phyloP scores from a whole-genome alignment of 2,113 vertebrate genomes.

The Pungitius pungitius region DNA sequence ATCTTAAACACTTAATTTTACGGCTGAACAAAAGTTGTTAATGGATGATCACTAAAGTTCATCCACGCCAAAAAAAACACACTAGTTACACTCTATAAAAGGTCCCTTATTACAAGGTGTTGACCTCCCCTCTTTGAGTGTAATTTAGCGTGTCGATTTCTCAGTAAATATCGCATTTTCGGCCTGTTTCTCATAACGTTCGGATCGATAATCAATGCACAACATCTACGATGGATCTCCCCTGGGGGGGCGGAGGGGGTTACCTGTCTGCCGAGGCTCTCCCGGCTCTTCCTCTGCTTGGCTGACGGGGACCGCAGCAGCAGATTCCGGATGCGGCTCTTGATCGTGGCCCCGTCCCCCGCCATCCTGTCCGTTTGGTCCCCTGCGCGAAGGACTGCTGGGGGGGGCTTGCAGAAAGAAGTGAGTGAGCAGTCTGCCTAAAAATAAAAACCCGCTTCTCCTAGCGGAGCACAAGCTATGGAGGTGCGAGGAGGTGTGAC shows the following conservation, averaged over 20 bases:
- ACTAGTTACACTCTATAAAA: neutral
- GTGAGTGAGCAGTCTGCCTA: neutral
- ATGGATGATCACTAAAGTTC: neutral
- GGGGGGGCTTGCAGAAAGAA: neutral
- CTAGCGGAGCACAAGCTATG: neutral
- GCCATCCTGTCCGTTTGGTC: slow-evolving; percentile 42
- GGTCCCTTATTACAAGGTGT: too few relatives aligned
- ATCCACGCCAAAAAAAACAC: neutral
- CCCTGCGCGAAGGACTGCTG: neutral
- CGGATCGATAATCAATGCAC: neutral
- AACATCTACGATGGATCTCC: neutral
- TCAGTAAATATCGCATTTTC: neutral
- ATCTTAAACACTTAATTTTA: neutral
- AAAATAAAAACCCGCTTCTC: slow-evolving; percentile 4
- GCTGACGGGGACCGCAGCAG: slow-evolving; percentile 71
- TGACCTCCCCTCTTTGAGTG: neutral
- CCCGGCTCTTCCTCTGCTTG: slow-evolving; percentile 58
- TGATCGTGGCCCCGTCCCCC: slow-evolving; percentile 70
- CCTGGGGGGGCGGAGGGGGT: too few relatives aligned
- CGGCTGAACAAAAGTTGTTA: neutral
- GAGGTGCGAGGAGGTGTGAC: too few relatives aligned
- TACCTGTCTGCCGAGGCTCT: slow-evolving; percentile 63
- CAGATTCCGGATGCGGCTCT: slow-evolving; percentile 72
- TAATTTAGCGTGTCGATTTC: neutral
- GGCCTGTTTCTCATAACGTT: neutral